Conservation (phyloP, 2,888 invertebrate genomes). For the Homarus gammarus region DNA sequence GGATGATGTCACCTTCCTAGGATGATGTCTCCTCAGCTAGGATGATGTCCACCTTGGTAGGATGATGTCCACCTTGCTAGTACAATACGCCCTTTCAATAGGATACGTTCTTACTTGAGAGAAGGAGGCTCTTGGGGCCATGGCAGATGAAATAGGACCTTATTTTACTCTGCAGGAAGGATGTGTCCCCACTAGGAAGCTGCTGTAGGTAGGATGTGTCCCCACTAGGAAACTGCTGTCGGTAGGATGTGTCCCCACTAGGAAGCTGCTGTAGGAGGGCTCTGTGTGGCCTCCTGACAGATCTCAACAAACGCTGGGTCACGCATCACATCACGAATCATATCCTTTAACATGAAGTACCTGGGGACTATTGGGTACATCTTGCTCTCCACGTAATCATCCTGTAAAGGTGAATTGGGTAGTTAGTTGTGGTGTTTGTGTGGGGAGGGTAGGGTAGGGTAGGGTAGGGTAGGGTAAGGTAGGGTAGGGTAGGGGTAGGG, state of each 20-base stretch:
- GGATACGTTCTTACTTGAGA: no score
- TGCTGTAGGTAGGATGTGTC: conserved; percentile 13
- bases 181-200: conserved; percentile 16
- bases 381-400: conserved; percentile 94
- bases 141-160: no score
- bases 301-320: conserved; percentile 98
- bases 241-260: conserved; percentile 19
- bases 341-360: conserved; percentile 96
- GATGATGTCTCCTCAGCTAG: no score
- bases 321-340: conserved; percentile 97
- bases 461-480: no score
- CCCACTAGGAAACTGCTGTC: background rate
- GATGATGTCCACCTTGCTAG: no score
- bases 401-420: no score
- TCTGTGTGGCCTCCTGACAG: conserved; percentile 86
- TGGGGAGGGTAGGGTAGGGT: background rate
- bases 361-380: conserved; percentile 95
- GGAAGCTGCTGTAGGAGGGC: conserved; percentile 20
- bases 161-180: background rate
- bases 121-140: no score
- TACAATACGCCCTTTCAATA: no score
- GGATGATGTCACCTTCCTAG: no score
- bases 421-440: no score
- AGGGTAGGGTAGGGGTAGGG: no score
- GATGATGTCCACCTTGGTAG: no score